Evolutionary conservation across 2,888 invertebrate species (phyloP), one percentile per base, ranked within the genome.

Genomic region (Mythimna lalbum): DNA sequence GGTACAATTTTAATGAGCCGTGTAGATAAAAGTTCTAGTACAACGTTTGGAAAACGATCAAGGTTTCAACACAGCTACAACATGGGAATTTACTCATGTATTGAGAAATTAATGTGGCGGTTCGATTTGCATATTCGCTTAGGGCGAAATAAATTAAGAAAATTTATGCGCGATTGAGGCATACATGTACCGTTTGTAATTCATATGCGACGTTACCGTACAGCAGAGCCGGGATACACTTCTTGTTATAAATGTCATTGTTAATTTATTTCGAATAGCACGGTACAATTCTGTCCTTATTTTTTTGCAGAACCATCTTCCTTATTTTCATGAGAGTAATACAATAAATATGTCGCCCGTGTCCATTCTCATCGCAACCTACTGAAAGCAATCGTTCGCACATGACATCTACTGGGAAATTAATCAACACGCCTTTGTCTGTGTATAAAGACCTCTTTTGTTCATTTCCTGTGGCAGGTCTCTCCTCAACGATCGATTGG

Each of bases 61-160:
- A 52, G 50, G 55, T 39, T 12, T 39, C n/a, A 52, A 59, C 53
- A 64, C 70, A 33, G 66, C 62, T 39, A 76, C 66, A 53, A 57
- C 33, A 63, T 73, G 49, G 43, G 63, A 64, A 72, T 52, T 52
- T 43, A 70, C 21, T 81, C 66, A 71, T 50, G 64, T 73, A 80
- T 83, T 69, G 69, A 66, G 63, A 77, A 69, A 80, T 83, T 75
- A 69, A 73, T 82, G 71, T 80, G 67, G 61, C 67, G 47, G 47
- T 43, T 67, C 31, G 53, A 82, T 83, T 82, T 82, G 75, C 75
- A 82, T 83, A 84, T 63, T 62, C 71, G 64, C 50, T 76, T 74
- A 72, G 64, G 73, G 75, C 56, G 56, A 81, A 75, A 72, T 83
- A 75, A 69, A 74, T 81, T 76, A 67, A 69, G 23, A 76, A 63